A percentile compares a stretch with the other conserved stretches of the same genome.
These are phyloP conservation scores for Crossoptilon crossoptilon DNA, from an alignment of 2,797 vertebrate genomes.

Conservation along the genomic window DNA sequence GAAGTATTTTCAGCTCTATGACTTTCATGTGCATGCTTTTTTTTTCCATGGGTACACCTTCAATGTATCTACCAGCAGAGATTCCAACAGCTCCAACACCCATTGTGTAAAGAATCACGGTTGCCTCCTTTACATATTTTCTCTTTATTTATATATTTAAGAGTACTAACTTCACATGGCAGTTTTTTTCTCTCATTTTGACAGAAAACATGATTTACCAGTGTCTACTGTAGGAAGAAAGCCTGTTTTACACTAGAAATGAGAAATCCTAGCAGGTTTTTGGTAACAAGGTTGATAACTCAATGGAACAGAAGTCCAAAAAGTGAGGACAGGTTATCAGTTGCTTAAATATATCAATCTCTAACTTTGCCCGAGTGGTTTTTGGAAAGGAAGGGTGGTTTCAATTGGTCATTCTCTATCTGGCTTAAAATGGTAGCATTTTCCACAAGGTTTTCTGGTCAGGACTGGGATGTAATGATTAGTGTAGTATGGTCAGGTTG, in stretches of 20 bases:
- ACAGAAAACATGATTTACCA: neutral
- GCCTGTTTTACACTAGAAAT: neutral
- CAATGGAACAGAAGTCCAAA: neutral
- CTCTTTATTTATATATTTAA: too few relatives aligned
- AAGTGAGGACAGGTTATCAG: neutral
- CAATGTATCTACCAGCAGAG: neutral
- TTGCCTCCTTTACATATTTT: neutral
- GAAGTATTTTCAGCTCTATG: neutral
- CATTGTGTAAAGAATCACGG: neutral
- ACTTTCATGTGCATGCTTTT: neutral
- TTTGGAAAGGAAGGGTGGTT: neutral
- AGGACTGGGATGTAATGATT: neutral
- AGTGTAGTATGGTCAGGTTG: too few relatives aligned
- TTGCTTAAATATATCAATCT: neutral
- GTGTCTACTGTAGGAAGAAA: neutral
- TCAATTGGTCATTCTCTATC: neutral
- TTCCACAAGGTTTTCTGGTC: neutral
- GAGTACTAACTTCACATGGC: neutral
- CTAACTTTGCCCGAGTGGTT: neutral
- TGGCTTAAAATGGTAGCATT: neutral
- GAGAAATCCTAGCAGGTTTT: neutral
- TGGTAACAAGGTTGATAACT: neutral
- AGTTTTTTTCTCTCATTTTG: neutral
- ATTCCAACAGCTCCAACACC: neutral
- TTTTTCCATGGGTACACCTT: neutral